Evolutionary conservation across 2,113 vertebrate genomes (phyloP).

Genomic region (Cavia aperea): DNA sequence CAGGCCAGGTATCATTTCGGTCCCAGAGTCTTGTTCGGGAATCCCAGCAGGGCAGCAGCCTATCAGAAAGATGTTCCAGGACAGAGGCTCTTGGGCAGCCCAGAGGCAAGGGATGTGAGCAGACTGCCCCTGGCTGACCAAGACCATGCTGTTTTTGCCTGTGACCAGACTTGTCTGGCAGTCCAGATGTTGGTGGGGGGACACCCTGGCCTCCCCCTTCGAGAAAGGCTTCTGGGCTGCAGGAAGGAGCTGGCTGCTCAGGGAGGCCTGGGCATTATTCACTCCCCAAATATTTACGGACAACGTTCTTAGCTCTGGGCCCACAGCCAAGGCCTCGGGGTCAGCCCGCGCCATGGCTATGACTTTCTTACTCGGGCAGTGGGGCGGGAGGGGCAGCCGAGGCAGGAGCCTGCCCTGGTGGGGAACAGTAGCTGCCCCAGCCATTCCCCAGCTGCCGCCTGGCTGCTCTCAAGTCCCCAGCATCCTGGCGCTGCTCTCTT

Average conservation of each 20-base stretch:
- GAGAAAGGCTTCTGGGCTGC: not conserved
- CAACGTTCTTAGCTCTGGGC: slow-evolving; percentile 49
- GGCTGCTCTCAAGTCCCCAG: slow-evolving; percentile 30
- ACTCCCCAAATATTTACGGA: slow-evolving; percentile 70
- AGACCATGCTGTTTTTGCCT: not conserved
- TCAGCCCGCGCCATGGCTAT: slow-evolving; percentile 43
- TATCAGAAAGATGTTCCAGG: not conserved
- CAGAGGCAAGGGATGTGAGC: not conserved
- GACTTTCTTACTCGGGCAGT: slow-evolving; percentile 39
- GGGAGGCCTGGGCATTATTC: slow-evolving; percentile 39
- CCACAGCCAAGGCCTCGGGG: slow-evolving; percentile 48
- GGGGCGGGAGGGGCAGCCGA: not conserved
- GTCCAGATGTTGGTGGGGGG: not conserved
- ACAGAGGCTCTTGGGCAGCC: not conserved
- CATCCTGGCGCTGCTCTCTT: not conserved
- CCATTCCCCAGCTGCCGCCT: slow-evolving; percentile 34
- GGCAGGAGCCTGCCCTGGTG: slow-evolving; percentile 10
- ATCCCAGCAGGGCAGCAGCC: not conserved
- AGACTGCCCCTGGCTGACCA: not conserved
- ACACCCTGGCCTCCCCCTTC: not conserved
- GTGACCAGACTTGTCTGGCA: not conserved
- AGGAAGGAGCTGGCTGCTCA: not conserved
- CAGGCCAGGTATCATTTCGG: not conserved
- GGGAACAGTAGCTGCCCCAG: slow-evolving; percentile 22
- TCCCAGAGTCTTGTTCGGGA: not conserved